A percentile compares a stretch with the other conserved stretches of the same genome.
phyloP scores from a whole-genome alignment of 2,113 vertebrate genomes.

The Strix uralensis region DNA sequence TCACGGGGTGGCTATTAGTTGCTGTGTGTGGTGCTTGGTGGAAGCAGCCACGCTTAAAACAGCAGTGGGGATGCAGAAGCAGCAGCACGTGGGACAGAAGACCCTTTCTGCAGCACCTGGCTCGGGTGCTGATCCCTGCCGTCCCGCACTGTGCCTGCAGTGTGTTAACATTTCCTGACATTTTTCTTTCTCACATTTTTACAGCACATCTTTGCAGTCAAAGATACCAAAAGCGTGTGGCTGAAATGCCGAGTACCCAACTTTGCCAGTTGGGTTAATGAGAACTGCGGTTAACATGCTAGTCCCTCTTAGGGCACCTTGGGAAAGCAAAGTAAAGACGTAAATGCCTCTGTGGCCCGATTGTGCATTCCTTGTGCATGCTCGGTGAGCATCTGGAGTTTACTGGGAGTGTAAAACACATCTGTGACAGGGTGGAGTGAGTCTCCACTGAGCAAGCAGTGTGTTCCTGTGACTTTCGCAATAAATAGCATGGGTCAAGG shows the following conservation, averaged over 20 bases:
- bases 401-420: neutral
- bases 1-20: neutral
- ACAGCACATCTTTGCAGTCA: neutral
- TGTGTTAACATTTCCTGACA: neutral
- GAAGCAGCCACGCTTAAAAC: neutral
- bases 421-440: neutral
- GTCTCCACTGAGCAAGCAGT: neutral
- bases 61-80: fast-evolving
- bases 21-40: neutral
- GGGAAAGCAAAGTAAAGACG: neutral
- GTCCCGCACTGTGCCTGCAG: neutral
- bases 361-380: neutral
- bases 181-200: neutral
- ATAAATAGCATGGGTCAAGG: neutral
- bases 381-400: neutral
- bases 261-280: neutral
- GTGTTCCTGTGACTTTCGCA: neutral
- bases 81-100: fast-evolving
- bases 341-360: neutral
- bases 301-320: neutral
- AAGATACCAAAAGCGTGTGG: neutral
- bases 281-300: neutral
- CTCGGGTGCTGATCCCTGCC: neutral
- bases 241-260: neutral
- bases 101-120: neutral